Evolutionary conservation across 2,113 vertebrate genomes (phyloP).

Genomic region (Cyphomyrus plagiostoma): DNA sequence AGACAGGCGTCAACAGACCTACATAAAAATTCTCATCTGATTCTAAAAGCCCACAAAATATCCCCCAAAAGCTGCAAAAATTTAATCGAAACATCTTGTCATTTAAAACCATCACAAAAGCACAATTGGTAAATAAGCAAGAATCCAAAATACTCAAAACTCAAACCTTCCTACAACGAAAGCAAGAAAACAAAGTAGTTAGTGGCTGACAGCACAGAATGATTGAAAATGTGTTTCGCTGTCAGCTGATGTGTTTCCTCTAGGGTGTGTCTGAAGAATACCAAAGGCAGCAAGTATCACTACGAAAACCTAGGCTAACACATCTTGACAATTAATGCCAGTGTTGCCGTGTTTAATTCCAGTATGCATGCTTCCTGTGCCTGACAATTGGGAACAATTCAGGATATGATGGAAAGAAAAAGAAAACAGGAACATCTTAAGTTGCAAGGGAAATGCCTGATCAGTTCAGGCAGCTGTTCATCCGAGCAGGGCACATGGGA

Average conservation of each 20-base stretch:
- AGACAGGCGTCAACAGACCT: not conserved
- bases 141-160: not conserved
- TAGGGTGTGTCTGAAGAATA: not conserved
- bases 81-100: conserved; percentile 13
- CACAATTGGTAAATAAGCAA: not conserved
- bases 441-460: conserved; percentile 9
- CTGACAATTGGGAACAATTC: not conserved
- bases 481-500: conserved; percentile 29
- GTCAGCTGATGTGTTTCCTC: not conserved
- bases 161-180: not conserved
- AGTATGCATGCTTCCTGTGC: not conserved
- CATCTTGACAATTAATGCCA: not conserved
- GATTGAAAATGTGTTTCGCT: not conserved
- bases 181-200: not conserved
- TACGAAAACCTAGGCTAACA: not conserved
- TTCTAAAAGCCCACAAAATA: not conserved
- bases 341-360: not conserved
- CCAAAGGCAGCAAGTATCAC: not conserved
- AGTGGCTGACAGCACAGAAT: not conserved
- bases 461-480: conserved; percentile 13
- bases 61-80: not conserved
- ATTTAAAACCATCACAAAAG: not conserved
- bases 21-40: not conserved
- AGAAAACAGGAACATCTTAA: not conserved
- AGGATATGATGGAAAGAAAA: not conserved